Evolutionary conservation across 1,140 invertebrate species (phyloP).

Genomic region (Zaprionus tsacasi): DNA sequence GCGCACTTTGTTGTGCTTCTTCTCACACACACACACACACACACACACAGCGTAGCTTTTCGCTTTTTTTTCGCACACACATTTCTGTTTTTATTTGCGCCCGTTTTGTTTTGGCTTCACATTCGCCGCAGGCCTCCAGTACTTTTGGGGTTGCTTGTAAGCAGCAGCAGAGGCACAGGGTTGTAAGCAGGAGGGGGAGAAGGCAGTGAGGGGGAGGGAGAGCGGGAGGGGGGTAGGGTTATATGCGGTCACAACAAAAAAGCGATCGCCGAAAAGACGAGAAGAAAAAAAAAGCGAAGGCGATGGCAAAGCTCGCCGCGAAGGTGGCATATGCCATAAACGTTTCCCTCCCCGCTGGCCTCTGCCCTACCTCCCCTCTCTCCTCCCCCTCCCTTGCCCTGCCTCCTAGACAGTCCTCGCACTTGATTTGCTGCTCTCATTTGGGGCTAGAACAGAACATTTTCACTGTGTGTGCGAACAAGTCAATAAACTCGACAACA

Average conservation of each 20-base stretch:
- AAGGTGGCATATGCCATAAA: slow-evolving; percentile 51
- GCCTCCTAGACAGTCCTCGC: background rate
- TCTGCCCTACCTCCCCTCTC: background rate
- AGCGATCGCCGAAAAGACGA: slow-evolving; percentile 3
- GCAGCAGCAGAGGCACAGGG: slow-evolving; percentile 7
- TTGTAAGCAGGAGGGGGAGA: background rate
- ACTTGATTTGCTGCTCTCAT: slow-evolving; percentile 20
- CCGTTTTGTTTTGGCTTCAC: slow-evolving; percentile 70
- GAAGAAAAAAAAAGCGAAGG: slow-evolving; percentile 14
- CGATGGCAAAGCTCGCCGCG: no score
- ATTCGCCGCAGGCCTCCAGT: slow-evolving; percentile 48
- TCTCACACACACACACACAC: slow-evolving; percentile 8
- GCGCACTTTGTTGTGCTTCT: slow-evolving; percentile 58
- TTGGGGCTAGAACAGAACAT: slow-evolving; percentile 5
- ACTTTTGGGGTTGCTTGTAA: background rate
- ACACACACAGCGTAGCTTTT: slow-evolving; percentile 36
- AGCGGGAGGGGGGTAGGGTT: background rate
- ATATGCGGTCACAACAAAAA: slow-evolving; percentile 49
- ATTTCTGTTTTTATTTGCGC: slow-evolving; percentile 66
- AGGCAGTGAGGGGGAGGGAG: background rate
- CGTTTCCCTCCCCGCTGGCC: background rate
- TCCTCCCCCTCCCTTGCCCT: background rate
- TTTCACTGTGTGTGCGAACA: slow-evolving; percentile 7
- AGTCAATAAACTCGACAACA: slow-evolving; percentile 48
- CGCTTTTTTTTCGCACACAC: slow-evolving; percentile 53